A percentile compares a stretch with the other conserved stretches of the same genome.
Conservation (phyloP, 2,888 invertebrate species). For the Epinotia demarniana region DNA sequence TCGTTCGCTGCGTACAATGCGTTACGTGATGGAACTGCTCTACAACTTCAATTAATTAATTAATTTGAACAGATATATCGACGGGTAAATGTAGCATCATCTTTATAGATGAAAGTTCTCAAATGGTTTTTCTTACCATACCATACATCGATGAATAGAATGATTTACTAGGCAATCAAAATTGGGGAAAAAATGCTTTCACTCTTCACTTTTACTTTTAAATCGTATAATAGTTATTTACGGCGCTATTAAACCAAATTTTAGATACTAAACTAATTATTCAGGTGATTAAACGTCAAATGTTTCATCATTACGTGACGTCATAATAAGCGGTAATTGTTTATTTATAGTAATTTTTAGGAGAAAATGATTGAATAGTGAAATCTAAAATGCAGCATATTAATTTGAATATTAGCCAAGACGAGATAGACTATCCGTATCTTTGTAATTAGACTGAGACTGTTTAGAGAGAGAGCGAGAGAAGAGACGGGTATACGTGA, state of each 20-base stretch:
- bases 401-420: constrained; percentile 1
- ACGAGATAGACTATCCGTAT: too few relatives aligned
- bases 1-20: too few relatives aligned
- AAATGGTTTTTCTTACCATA: background rate
- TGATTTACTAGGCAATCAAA: constrained; percentile 11
- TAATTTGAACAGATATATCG: background rate
- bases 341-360: constrained; percentile 19
- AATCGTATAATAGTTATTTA: constrained; percentile 15
- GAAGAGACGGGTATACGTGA: too few relatives aligned
- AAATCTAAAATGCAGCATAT: constrained; percentile 21
- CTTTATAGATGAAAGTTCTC: background rate
- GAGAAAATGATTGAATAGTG: constrained; percentile 26
- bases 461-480: too few relatives aligned
- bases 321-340: constrained; percentile 17
- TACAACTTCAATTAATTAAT: background rate
- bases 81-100: background rate
- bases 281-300: constrained; percentile 20
- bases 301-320: constrained; percentile 16
- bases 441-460: too few relatives aligned
- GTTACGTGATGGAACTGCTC: too few relatives aligned
- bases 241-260: constrained; percentile 26
- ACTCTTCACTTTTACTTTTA: constrained; percentile 29
- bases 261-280: constrained; percentile 17
- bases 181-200: constrained; percentile 8
- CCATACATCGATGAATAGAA: background rate